Percentiles rank a stretch among this genome's conserved stretches.
phyloP scores from a whole-genome alignment of 2,888 invertebrate genomes.

The Cataglyphis albicans region DNA sequence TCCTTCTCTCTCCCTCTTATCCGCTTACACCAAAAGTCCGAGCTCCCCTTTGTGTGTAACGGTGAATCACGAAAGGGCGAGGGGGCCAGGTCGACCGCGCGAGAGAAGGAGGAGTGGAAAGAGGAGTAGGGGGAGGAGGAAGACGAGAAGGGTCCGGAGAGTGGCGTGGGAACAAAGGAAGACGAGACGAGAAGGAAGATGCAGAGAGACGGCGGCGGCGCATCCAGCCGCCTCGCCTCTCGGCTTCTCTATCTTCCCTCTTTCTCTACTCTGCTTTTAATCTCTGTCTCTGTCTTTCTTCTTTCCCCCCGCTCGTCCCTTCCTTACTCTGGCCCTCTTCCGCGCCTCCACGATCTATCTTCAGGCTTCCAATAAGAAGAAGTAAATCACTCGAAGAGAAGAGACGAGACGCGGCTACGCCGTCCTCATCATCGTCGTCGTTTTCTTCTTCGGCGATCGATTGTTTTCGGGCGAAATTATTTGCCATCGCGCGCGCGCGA shows the following conservation, averaged over 20 bases:
- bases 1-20: conserved; percentile 52
- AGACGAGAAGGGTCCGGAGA: conserved; percentile 68
- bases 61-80: conserved; percentile 79
- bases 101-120: conserved; percentile 29
- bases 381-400: conserved; percentile 64
- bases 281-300: conserved; percentile 57
- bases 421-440: background rate
- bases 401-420: conserved; percentile 47
- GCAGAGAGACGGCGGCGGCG: conserved; percentile 34
- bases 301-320: conserved; percentile 25
- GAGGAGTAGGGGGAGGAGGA: conserved; percentile 30
- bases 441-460: conserved; percentile 31
- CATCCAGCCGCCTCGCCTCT: background rate
- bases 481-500: conserved; percentile 52
- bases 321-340: conserved; percentile 37
- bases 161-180: conserved; percentile 84
- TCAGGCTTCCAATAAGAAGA: conserved; percentile 54
- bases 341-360: conserved; percentile 54
- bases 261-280: conserved; percentile 15
- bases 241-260: conserved; percentile 34
- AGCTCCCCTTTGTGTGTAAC: conserved; percentile 78
- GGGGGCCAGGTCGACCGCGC: conserved; percentile 70
- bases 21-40: conserved; percentile 64
- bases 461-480: conserved; percentile 50
- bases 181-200: conserved; percentile 70